Evolutionary conservation across 2,888 invertebrate species (phyloP).

Genomic region (Phytoseiulus persimilis): DNA sequence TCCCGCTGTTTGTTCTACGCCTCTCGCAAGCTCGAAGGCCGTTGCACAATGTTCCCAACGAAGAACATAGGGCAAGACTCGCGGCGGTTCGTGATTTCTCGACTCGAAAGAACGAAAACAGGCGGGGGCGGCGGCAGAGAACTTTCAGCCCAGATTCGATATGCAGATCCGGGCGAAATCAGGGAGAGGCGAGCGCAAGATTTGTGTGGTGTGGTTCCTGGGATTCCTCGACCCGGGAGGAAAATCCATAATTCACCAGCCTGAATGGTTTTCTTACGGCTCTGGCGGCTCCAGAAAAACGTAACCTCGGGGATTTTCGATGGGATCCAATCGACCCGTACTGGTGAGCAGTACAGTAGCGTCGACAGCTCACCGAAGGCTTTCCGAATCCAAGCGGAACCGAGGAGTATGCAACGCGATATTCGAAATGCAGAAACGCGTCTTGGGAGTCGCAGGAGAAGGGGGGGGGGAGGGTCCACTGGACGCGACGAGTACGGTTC

Average conservation of each 20-base stretch:
- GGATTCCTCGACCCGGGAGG: neutral
- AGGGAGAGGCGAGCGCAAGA: neutral
- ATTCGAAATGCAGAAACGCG: neutral
- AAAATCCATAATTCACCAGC: neutral
- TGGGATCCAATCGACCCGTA: neutral
- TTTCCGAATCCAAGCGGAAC: too few relatives aligned
- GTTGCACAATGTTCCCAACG: neutral
- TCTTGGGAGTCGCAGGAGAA: neutral
- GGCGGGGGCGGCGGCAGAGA: neutral
- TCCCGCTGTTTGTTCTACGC: neutral
- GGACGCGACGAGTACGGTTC: neutral
- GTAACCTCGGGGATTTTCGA: neutral
- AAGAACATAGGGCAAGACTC: neutral
- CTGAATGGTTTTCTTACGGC: neutral
- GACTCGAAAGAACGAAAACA: neutral
- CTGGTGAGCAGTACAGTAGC: neutral
- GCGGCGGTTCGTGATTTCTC: neutral
- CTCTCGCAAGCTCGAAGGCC: neutral
- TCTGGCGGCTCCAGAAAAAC: neutral
- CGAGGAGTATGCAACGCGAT: too few relatives aligned
- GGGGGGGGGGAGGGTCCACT: too few relatives aligned
- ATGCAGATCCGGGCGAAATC: neutral
- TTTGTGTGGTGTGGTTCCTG: neutral
- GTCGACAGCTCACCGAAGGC: too few relatives aligned
- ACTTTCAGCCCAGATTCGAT: neutral